Evolutionary conservation across 1,140 invertebrate genomes (phyloP), one percentile per base, ranked within the genome.

Genomic region (Rhyacophila brunnea): DNA sequence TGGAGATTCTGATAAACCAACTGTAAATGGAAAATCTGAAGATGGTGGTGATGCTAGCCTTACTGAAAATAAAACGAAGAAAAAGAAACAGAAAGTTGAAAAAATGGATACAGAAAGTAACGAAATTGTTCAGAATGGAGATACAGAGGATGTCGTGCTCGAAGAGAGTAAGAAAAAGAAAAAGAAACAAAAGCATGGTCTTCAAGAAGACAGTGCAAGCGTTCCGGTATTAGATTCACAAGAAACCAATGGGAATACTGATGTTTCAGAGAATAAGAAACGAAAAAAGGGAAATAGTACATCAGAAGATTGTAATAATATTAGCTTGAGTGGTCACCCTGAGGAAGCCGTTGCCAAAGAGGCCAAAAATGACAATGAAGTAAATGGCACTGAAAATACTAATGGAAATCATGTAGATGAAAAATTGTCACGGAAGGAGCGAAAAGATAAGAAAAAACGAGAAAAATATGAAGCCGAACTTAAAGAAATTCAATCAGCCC

Each of bases 361-460:
- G 19, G 51, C 32, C 20, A 67, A 66, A 15, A 7, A 23, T 36
- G 11, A 7, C 14, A 49, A 52, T 55, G 62, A 54, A 40, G 65
- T 68, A 15, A 54, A 11, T 50, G 64, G 58, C 23, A 48, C 40
- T 10, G 23, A 38, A 43, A 50, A 56, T 34, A 34, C 67, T 23
- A 34, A 36, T 38, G 48, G 50, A 51, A 38, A 50, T 23, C 61
- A 64, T 62, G 14, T 60, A 42, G 71, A 73, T 18, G 77, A 78
- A 45, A 81, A 80, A 55, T 69, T 81, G 0, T 72, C 65, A 18
- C 82, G 81, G 59, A 82, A 82, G 66, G 70, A 82, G 51, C 67
- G 70, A 1, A 83, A 83, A 63, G 80, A 82, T 67, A 80, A 81
- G 65, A 75, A 74, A 57, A 81, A 80, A 63, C 66, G 70, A 23